Base-by-base conservation (phyloP, 2,888 invertebrate genomes). In the Rhagonycha lutea region DNA sequence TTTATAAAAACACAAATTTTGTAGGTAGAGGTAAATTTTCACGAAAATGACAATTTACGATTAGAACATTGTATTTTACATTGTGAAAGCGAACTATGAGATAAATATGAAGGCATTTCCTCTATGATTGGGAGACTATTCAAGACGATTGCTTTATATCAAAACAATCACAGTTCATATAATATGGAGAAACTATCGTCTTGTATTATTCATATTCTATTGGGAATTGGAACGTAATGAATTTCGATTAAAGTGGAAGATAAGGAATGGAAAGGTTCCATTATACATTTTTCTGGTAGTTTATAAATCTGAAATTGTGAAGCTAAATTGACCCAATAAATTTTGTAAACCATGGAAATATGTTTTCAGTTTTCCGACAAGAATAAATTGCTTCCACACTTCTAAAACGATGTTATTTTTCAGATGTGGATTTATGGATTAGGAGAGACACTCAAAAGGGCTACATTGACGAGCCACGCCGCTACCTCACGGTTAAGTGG, bases 381-480 rank as follows among this genome's bases (percentile, higher is more conserved):
- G 7, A 29, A 73, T 68, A 28, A 68, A 68, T 28, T 73, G 62
- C 29, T 11, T 9, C 14, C 60, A 61, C 61, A 32, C 62, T 68
- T 63, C 69, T 73, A 24, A 68, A 69, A 73, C 61, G 61, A 23
- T 68, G 61, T 77, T 74, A 77, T 78, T 81, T 88, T 88, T 73
- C 87, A 91, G 91, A 91, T 91, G 91, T 91, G 91, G 91, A 91
- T 91, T 83, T 91, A 89, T 83, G 90, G 90, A 70, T 84, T 91
- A 80, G 91, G 91, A 32, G 88, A 89, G 80, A 90, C 91, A 28
- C 84, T 91, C 83, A 87, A 90, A 84, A 88, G 89, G 81, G 89
- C 89, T 74, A 89, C 90, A 14, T 83, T 87, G 75, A 87, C 86
- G 72, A 87, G 85, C 79, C 87, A 87, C 79, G 83, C 84, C 14